phyloP scores from a whole-genome alignment of 2,888 invertebrate genomes.

The Ceriagrion tenellum region DNA sequence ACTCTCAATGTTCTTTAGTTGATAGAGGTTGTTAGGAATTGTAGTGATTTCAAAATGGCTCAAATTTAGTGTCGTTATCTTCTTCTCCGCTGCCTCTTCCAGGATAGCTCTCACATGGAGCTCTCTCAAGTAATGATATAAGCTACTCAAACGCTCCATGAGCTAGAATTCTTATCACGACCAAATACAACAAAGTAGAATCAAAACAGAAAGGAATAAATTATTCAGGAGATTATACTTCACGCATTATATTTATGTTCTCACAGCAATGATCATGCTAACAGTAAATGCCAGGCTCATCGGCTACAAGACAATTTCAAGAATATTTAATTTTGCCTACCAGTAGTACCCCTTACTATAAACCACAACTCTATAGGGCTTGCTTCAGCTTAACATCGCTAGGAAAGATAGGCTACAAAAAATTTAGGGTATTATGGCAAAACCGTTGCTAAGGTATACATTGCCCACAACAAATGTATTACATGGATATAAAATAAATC shows the following conservation, averaged over 20 bases:
- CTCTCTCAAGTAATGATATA: constrained; percentile 85
- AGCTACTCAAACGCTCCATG: constrained; percentile 71
- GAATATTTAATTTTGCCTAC: too few relatives aligned
- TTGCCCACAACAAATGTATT: neutral
- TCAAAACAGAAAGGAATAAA: too few relatives aligned
- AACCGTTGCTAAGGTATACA: neutral
- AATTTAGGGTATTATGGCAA: neutral
- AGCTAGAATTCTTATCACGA: neutral
- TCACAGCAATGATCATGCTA: too few relatives aligned
- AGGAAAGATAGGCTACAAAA: neutral
- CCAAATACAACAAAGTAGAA: too few relatives aligned
- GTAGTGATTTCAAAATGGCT: constrained; percentile 83
- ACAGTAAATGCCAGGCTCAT: too few relatives aligned
- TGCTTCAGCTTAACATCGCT: too few relatives aligned
- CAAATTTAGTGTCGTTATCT: constrained; percentile 82
- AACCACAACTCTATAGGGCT: too few relatives aligned
- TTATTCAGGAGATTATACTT: neutral
- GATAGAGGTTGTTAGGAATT: constrained; percentile 81
- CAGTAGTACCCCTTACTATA: too few relatives aligned
- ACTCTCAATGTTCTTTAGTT: constrained; percentile 81
- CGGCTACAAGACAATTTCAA: too few relatives aligned
- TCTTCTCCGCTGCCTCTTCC: constrained; percentile 82
- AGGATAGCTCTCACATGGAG: constrained; percentile 85
- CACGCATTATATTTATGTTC: neutral
- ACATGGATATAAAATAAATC: neutral